A percentile compares a stretch with the other conserved stretches of the same genome.
phyloP scores from a whole-genome alignment of 2,888 invertebrate genomes.

The Mimumesa dahlbomi region DNA sequence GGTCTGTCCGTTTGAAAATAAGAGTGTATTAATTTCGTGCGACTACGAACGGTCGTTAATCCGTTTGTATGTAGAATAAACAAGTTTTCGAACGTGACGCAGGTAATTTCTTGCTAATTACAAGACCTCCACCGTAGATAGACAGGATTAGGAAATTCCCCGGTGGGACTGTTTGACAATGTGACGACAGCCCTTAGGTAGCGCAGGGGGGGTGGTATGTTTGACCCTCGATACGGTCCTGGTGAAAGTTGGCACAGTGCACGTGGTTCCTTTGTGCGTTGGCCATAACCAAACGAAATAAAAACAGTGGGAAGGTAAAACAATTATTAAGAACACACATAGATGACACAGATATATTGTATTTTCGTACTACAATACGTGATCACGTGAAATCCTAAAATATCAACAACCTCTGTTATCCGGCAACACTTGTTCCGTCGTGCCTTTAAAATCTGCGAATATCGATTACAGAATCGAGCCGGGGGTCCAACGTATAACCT shows the following conservation, averaged over 20 bases:
- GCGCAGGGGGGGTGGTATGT: background rate
- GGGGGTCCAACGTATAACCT: too few species aligned
- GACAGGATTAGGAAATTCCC: constrained; percentile 4
- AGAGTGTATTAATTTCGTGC: background rate
- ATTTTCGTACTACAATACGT: too few species aligned
- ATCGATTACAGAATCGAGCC: too few species aligned
- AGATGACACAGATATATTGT: too few species aligned
- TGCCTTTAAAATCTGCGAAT: too few species aligned
- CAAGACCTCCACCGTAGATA: background rate
- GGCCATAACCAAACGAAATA: constrained; percentile 1
- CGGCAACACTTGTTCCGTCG: too few species aligned
- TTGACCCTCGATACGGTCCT: constrained; percentile 7
- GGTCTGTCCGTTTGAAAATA: constrained; percentile 3
- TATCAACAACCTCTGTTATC: too few species aligned
- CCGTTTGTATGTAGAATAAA: constrained; percentile 20
- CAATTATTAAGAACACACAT: too few species aligned
- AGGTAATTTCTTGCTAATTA: background rate
- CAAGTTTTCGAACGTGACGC: background rate
- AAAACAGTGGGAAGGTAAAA: too few species aligned
- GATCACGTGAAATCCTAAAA: too few species aligned
- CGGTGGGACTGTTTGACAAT: background rate
- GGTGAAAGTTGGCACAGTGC: background rate
- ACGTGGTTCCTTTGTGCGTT: background rate
- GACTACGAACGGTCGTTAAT: background rate
- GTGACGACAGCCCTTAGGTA: background rate